phyloP scores from a whole-genome alignment of 2,888 invertebrate species.

The Cantharis flavilabris region DNA sequence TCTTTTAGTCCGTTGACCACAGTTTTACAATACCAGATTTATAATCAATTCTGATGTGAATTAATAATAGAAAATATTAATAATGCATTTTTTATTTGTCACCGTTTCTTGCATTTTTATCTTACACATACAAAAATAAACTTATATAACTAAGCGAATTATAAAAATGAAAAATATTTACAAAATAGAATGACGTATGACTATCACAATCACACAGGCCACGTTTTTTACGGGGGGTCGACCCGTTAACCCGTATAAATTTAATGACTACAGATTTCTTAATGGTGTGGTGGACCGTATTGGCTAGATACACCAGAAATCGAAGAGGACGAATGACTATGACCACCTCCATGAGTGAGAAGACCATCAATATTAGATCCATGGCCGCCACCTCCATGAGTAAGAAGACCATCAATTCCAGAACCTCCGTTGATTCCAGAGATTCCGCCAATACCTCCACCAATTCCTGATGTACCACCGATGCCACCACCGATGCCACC shows the following conservation, averaged over 20 bases:
- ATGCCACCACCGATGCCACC: slow-evolving; percentile 33
- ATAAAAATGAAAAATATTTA: slow-evolving; percentile 43
- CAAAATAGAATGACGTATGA: slow-evolving; percentile 37
- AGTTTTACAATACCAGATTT: background rate
- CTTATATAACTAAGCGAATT: slow-evolving; percentile 37
- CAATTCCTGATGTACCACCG: slow-evolving; percentile 40
- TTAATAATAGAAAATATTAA: background rate
- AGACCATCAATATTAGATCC: background rate
- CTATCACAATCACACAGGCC: slow-evolving; percentile 37
- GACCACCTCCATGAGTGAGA: slow-evolving; percentile 10
- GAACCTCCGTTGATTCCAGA: slow-evolving; percentile 34
- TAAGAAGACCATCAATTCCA: slow-evolving; percentile 3
- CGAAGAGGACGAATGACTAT: slow-evolving; percentile 14
- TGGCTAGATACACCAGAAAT: slow-evolving; percentile 36
- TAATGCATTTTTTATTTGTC: slow-evolving; percentile 46
- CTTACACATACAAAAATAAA: slow-evolving; percentile 39
- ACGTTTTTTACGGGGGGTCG: slow-evolving; percentile 27
- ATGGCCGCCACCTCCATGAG: slow-evolving; percentile 15
- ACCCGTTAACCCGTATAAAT: slow-evolving; percentile 32
- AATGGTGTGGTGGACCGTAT: slow-evolving; percentile 46
- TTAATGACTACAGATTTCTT: slow-evolving; percentile 16
- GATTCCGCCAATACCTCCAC: slow-evolving; percentile 46
- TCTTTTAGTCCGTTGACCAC: background rate
- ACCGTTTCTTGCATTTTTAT: slow-evolving; percentile 44
- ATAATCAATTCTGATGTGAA: background rate